Evolutionary conservation across 92 coral and sea anemone genomes (phyloP).

Genomic region (Umimayanthus kanabou): DNA sequence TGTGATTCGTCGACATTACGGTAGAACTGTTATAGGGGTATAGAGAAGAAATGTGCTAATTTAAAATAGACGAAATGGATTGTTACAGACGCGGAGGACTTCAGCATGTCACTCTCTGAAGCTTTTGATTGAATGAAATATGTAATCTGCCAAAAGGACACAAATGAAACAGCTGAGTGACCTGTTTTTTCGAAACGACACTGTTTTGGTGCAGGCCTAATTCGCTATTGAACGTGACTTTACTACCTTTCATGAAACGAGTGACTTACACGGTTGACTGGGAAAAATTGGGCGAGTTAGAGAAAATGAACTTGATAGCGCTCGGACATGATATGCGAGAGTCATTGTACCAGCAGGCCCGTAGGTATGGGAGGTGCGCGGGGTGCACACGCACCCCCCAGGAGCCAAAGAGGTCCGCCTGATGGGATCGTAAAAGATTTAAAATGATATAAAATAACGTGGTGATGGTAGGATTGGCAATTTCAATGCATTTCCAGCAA

Average conservation of each 20-base stretch:
- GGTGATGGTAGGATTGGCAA: too few relatives aligned
- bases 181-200: background rate
- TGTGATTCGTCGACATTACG: background rate
- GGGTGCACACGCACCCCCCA: too few relatives aligned
- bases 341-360: too few relatives aligned
- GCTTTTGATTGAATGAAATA: background rate
- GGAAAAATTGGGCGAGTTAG: too few relatives aligned
- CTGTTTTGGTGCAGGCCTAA: background rate
- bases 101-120: background rate
- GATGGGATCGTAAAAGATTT: too few relatives aligned
- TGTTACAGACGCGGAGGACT: background rate
- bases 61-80: background rate
- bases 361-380: too few relatives aligned
- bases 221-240: background rate
- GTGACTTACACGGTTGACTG: too few relatives aligned
- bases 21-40: background rate
- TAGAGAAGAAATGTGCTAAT: background rate
- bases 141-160: background rate
- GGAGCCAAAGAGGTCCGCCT: too few relatives aligned
- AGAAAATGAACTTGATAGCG: too few relatives aligned
- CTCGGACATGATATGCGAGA: too few relatives aligned
- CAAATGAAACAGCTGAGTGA: background rate
- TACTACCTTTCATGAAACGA: background rate
- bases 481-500: too few relatives aligned
- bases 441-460: too few relatives aligned